phyloP scores from a whole-genome alignment of 2,113 vertebrate genomes.

The Seriola quinqueradiata region DNA sequence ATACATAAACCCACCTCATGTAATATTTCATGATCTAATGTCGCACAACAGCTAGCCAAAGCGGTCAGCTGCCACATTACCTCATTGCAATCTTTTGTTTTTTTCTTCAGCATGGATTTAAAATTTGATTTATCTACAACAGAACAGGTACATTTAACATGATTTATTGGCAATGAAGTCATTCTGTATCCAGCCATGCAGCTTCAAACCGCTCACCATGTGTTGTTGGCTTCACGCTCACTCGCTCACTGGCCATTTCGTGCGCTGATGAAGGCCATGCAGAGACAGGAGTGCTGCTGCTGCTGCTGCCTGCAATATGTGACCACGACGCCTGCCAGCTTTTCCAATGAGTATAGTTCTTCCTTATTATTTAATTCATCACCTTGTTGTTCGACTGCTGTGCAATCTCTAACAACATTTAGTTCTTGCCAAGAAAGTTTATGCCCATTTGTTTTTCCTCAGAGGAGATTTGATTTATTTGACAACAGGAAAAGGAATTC shows the following conservation, averaged over 20 bases:
- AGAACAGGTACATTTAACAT: conserved; percentile 43
- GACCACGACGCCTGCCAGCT: conserved; percentile 45
- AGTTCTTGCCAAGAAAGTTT: conserved; percentile 25
- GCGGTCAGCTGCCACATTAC: background rate
- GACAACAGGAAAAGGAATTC: conserved; percentile 24
- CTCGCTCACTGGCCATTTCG: conserved; percentile 46
- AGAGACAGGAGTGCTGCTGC: conserved; percentile 23
- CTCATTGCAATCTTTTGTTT: conserved; percentile 7
- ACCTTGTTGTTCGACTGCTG: conserved; percentile 27
- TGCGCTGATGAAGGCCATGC: conserved; percentile 41
- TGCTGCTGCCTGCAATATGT: conserved; percentile 48
- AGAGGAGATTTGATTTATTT: conserved; percentile 9
- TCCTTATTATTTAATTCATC: conserved; percentile 50
- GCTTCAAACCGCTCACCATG: conserved; percentile 56
- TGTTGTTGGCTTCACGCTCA: conserved; percentile 57
- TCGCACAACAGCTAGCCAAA: background rate
- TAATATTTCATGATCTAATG: background rate
- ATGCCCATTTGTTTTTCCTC: conserved; percentile 6
- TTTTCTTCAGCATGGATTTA: background rate
- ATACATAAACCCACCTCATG: background rate
- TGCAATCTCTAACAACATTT: conserved; percentile 24
- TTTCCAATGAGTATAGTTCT: conserved; percentile 45
- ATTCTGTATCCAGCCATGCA: conserved; percentile 49
- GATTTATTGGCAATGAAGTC: conserved; percentile 32
- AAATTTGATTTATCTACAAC: conserved; percentile 17